phyloP scores from a whole-genome alignment of 2,888 invertebrate genomes.

The Octodonta nipae region DNA sequence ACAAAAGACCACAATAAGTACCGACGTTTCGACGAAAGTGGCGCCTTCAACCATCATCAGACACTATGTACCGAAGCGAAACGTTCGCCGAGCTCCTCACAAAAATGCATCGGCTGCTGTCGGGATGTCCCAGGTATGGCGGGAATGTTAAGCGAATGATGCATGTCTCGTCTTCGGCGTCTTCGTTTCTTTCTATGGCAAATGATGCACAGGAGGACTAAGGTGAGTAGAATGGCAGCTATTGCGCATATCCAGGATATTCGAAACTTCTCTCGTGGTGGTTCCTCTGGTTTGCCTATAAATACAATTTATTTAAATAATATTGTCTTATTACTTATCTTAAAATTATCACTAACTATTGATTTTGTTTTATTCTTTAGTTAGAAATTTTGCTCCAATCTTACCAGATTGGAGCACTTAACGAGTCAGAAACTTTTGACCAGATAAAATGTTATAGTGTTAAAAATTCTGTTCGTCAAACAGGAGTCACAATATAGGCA shows the following conservation, averaged over 20 bases:
- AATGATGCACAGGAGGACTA: constrained; percentile 38
- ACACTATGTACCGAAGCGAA: constrained; percentile 45
- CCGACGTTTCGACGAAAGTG: constrained; percentile 17
- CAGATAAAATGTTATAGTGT: too few relatives aligned
- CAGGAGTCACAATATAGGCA: too few relatives aligned
- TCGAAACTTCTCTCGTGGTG: constrained; percentile 26
- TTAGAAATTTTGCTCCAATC: too few relatives aligned
- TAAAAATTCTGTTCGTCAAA: too few relatives aligned
- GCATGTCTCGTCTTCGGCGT: constrained; percentile 37
- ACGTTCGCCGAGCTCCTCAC: constrained; percentile 43
- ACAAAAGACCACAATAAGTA: constrained; percentile 17
- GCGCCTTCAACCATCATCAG: constrained; percentile 35
- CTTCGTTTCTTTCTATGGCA: constrained; percentile 41
- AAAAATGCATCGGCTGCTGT: constrained; percentile 38
- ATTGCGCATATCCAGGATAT: constrained; percentile 29
- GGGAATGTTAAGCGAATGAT: constrained; percentile 31
- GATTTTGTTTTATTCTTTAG: too few relatives aligned
- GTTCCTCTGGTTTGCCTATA: constrained; percentile 31
- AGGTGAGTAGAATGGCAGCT: constrained; percentile 35
- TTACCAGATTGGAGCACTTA: too few relatives aligned
- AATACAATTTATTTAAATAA: constrained; percentile 30
- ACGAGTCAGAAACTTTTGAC: too few relatives aligned
- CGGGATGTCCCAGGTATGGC: constrained; percentile 31
- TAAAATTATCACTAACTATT: too few relatives aligned
- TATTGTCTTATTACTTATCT: too few relatives aligned